These are phyloP conservation scores for Selenia dentaria DNA, from an alignment of 2,888 invertebrate species.

Conservation along the genomic window DNA sequence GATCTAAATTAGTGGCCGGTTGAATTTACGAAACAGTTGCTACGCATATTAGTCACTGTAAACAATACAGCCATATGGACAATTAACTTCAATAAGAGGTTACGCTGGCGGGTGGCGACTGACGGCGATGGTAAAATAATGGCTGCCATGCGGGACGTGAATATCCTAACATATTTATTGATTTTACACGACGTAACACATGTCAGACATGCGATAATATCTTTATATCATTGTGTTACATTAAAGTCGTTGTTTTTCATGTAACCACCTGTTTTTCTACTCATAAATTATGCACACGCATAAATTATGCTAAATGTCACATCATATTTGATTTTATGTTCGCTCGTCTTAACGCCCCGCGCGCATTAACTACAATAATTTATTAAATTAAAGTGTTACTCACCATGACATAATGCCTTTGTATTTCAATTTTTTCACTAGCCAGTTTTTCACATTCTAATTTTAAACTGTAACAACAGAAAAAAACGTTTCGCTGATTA, in stretches of 20 bases:
- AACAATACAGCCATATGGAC: slow-evolving; percentile 41
- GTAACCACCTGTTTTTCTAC: slow-evolving; percentile 27
- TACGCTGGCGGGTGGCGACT: slow-evolving; percentile 33
- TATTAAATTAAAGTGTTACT: slow-evolving; percentile 59
- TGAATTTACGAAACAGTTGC: slow-evolving; percentile 26
- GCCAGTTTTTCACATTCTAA: slow-evolving; percentile 95
- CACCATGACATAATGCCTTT: slow-evolving; percentile 96
- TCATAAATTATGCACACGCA: slow-evolving; percentile 13
- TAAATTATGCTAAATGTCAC: slow-evolving; percentile 3
- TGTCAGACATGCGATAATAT: slow-evolving; percentile 54
- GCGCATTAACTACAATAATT: slow-evolving; percentile 6
- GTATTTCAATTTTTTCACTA: slow-evolving; percentile 95
- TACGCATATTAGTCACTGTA: slow-evolving; percentile 27
- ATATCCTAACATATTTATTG: slow-evolving; percentile 62
- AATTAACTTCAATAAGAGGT: slow-evolving; percentile 51
- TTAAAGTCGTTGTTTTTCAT: slow-evolving; percentile 15
- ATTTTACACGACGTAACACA: slow-evolving; percentile 60
- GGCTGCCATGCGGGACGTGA: slow-evolving; percentile 61
- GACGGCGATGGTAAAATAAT: slow-evolving; percentile 49
- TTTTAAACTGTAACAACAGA: slow-evolving; percentile 88
- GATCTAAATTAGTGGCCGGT: slow-evolving; percentile 27
- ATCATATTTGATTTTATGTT: slow-evolving; percentile 12
- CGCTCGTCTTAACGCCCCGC: not conserved
- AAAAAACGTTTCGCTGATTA: slow-evolving; percentile 13
- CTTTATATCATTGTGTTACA: slow-evolving; percentile 41